Evolutionary conservation across 2,797 vertebrate species (phyloP).

Genomic region (Eupleurogrammus muticus): DNA sequence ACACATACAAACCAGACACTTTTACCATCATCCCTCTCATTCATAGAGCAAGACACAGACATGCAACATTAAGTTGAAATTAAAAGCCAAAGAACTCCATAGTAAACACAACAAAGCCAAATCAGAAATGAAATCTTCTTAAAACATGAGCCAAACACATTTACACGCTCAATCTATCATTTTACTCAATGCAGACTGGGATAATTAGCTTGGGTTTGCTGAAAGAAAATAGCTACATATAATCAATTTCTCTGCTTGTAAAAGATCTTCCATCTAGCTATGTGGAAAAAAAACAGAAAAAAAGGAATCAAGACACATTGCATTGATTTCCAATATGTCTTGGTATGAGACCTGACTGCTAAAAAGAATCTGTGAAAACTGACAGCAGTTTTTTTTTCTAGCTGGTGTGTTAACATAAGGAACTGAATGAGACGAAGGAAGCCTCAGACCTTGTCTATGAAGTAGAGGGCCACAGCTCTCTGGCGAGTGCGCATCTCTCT

Average conservation of each 20-base stretch:
- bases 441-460: conserved; percentile 82
- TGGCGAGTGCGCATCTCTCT: conserved; percentile 80
- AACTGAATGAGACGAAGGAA: not conserved
- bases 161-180: conserved; percentile 39
- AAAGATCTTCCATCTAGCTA: conserved; percentile 17
- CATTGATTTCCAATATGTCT: conserved; percentile 39
- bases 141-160: conserved; percentile 34
- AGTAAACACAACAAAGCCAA: conserved; percentile 4
- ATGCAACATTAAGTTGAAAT: not conserved
- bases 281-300: conserved; percentile 28
- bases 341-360: not conserved
- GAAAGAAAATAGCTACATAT: conserved; percentile 29
- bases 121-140: conserved; percentile 21
- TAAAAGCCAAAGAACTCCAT: not conserved
- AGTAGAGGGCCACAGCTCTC: conserved; percentile 84
- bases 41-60: not conserved
- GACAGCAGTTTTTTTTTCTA: conserved; percentile 8
- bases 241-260: conserved; percentile 34
- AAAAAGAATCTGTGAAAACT: conserved; percentile 1
- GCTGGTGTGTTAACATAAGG: conserved; percentile 2
- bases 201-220: conserved; percentile 41
- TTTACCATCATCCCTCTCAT: not conserved
- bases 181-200: conserved; percentile 23
- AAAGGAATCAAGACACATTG: conserved; percentile 16
- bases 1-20: not conserved